Conservation (phyloP, 2,888 invertebrate genomes). For the Rhagium mordax region DNA sequence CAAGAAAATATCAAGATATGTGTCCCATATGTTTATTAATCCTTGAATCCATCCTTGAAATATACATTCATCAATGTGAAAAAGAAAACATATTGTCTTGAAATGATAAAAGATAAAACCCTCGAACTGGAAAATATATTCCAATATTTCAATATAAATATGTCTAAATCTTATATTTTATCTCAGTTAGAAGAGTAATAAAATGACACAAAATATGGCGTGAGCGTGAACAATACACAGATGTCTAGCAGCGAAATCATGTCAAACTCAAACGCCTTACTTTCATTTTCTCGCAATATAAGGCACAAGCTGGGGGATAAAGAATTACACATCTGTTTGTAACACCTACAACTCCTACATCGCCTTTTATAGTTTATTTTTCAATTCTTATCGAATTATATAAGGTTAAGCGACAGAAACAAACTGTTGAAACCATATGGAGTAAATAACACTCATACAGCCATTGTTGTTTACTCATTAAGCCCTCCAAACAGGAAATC, state of each 20-base stretch:
- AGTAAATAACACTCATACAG: conserved; percentile 1
- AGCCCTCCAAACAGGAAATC: conserved; percentile 12
- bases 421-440: conserved; percentile 7
- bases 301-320: not conserved
- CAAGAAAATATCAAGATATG: no score
- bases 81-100: no score
- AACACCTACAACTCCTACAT: conserved; percentile 22
- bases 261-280: conserved; percentile 17
- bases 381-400: not conserved
- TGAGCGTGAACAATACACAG: not conserved
- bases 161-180: not conserved
- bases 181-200: not conserved
- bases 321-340: conserved; percentile 7
- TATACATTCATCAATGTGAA: no score
- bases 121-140: not conserved
- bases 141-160: not conserved
- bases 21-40: no score
- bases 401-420: conserved; percentile 9
- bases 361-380: conserved; percentile 24
- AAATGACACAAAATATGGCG: not conserved
- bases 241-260: not conserved
- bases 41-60: no score
- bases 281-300: conserved; percentile 27
- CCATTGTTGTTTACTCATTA: conserved; percentile 13
- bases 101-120: no score